Percentiles rank a stretch among this genome's conserved stretches.
phyloP scores from a whole-genome alignment of 2,797 vertebrate genomes.

The Hyperoplus immaculatus region DNA sequence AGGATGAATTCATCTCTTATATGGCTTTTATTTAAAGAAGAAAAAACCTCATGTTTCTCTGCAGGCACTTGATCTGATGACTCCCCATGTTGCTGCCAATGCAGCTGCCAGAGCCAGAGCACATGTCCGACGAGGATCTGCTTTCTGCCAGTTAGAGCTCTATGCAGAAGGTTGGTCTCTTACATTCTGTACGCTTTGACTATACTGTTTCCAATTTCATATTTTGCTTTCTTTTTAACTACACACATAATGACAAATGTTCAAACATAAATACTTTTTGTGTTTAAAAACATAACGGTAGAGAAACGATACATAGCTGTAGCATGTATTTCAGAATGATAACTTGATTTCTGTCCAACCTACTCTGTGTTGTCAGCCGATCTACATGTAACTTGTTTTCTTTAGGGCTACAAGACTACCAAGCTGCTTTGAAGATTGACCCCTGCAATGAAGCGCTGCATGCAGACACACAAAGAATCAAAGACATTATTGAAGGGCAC shows the following conservation, averaged over 20 bases:
- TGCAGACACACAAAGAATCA: slow-evolving; percentile 89
- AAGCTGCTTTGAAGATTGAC: slow-evolving; percentile 91
- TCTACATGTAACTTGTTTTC: slow-evolving; percentile 35
- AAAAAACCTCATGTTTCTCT: slow-evolving; percentile 16
- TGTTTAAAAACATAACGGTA: neutral
- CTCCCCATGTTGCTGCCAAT: slow-evolving; percentile 90
- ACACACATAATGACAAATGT: neutral
- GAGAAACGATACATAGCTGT: neutral
- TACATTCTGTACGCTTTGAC: neutral
- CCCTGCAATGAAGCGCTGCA: slow-evolving; percentile 85
- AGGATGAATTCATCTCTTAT: neutral
- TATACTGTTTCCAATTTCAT: neutral
- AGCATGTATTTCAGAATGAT: slow-evolving; percentile 2
- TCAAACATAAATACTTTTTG: neutral
- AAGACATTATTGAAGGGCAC: slow-evolving; percentile 87
- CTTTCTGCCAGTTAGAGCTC: slow-evolving; percentile 93
- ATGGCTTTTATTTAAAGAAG: neutral
- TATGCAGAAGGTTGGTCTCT: slow-evolving; percentile 87
- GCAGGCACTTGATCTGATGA: slow-evolving; percentile 92
- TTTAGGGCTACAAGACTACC: slow-evolving; percentile 93
- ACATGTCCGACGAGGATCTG: slow-evolving; percentile 90
- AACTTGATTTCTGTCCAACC: neutral
- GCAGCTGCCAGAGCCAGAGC: slow-evolving; percentile 89
- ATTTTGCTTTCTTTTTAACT: neutral
- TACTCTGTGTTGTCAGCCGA: slow-evolving; percentile 14